Evolutionary conservation across 1,140 invertebrate genomes (phyloP).

Genomic region (Capitella teleta): DNA sequence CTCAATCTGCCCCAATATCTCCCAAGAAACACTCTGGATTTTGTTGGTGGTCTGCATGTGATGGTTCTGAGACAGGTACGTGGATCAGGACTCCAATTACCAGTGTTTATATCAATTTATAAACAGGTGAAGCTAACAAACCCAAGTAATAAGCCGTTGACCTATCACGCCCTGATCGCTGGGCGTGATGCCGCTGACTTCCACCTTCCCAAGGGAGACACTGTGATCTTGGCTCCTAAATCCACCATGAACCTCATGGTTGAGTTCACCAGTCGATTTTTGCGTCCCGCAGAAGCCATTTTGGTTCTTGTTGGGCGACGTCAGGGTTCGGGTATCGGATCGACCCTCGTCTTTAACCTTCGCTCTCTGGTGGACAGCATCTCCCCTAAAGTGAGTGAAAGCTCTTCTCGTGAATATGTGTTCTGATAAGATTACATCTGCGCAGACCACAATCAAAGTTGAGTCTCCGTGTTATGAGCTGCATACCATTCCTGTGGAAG

Average conservation of each 20-base stretch:
- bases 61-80: conserved; percentile 33
- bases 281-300: conserved; percentile 34
- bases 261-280: conserved; percentile 34
- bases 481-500: conserved; percentile 26
- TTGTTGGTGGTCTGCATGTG: conserved; percentile 30
- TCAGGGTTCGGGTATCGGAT: conserved; percentile 26
- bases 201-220: conserved; percentile 28
- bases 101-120: conserved; percentile 1
- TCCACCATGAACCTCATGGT: conserved; percentile 27
- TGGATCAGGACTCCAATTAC: background rate
- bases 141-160: conserved; percentile 32
- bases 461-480: conserved; percentile 37
- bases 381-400: conserved; percentile 25
- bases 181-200: conserved; percentile 36
- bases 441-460: conserved; percentile 26
- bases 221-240: conserved; percentile 27
- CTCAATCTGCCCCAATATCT: conserved; percentile 36
- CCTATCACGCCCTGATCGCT: conserved; percentile 34
- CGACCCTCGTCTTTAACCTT: conserved; percentile 36
- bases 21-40: conserved; percentile 33
- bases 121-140: conserved; percentile 36
- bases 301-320: conserved; percentile 34
- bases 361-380: conserved; percentile 33
- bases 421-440: background rate
- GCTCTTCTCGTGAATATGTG: background rate